Conservation (phyloP, 2,113 vertebrate species). For the Megaceryle torquata region DNA sequence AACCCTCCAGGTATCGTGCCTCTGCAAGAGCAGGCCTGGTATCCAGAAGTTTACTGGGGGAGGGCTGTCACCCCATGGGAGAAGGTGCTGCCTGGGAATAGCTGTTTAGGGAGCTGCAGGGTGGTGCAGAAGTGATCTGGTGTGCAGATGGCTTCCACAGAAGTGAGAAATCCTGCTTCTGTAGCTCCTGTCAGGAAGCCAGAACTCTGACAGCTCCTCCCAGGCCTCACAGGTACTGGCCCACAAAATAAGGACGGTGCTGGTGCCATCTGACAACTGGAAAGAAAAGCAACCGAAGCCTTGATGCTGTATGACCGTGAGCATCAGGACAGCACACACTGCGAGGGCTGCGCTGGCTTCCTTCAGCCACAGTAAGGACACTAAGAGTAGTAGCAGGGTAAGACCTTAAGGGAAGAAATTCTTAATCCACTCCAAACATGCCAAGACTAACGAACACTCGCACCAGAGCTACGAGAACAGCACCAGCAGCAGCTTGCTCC, state of each 20-base stretch:
- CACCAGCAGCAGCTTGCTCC: background rate
- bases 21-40: rapidly evolving
- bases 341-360: rapidly evolving
- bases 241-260: background rate
- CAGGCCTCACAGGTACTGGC: background rate
- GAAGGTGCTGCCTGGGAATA: background rate
- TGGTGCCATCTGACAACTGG: rapidly evolving
- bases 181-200: background rate
- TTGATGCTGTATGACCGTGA: rapidly evolving
- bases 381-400: rapidly evolving
- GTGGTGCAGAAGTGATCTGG: background rate
- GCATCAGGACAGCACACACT: rapidly evolving
- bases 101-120: background rate
- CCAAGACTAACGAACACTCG: background rate
- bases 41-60: no score
- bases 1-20: rapidly evolving
- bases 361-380: background rate
- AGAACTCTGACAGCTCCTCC: background rate
- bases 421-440: background rate
- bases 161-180: background rate
- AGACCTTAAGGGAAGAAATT: background rate
- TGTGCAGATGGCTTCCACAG: background rate
- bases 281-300: background rate
- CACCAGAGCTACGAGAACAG: background rate
- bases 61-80: rapidly evolving